Evolutionary conservation across 2,113 vertebrate species (phyloP).

Genomic region (Ardeotis arabs): DNA sequence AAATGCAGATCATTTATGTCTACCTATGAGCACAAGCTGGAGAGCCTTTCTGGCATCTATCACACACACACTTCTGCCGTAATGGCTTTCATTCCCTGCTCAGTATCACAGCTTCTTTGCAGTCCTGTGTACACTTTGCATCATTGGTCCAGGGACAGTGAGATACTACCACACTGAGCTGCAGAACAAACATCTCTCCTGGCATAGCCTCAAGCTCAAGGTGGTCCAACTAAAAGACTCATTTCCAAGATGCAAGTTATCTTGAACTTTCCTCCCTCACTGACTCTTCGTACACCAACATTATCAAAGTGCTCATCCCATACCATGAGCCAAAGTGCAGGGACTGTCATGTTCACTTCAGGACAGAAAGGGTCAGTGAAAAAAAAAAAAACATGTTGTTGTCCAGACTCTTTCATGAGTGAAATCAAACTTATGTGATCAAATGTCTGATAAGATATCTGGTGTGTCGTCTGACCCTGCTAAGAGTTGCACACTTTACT

Average conservation of each 20-base stretch:
- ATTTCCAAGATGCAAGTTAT: not conserved
- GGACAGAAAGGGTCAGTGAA: not conserved
- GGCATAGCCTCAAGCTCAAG: not conserved
- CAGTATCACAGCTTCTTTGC: not conserved
- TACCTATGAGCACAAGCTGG: not conserved
- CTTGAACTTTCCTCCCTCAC: not conserved
- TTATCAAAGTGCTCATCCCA: not conserved
- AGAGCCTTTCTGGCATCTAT: not conserved
- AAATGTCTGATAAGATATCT: not conserved
- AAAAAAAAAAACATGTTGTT: not conserved
- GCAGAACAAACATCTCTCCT: not conserved
- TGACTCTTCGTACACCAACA: not conserved
- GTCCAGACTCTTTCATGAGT: not conserved
- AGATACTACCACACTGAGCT: not conserved
- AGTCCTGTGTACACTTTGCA: not conserved
- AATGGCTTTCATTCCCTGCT: not conserved
- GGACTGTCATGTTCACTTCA: rapidly evolving
- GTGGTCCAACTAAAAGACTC: not conserved
- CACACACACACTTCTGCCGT: not conserved
- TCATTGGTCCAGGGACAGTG: not conserved
- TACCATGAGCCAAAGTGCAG: not conserved
- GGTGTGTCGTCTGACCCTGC: not conserved
- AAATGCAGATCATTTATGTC: not conserved
- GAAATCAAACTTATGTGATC: not conserved
- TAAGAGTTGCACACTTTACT: not conserved